A percentile compares a stretch with the other conserved stretches of the same genome.
Conservation (phyloP, 2,113 vertebrate genomes). For the Sclerurus mexicanus region DNA sequence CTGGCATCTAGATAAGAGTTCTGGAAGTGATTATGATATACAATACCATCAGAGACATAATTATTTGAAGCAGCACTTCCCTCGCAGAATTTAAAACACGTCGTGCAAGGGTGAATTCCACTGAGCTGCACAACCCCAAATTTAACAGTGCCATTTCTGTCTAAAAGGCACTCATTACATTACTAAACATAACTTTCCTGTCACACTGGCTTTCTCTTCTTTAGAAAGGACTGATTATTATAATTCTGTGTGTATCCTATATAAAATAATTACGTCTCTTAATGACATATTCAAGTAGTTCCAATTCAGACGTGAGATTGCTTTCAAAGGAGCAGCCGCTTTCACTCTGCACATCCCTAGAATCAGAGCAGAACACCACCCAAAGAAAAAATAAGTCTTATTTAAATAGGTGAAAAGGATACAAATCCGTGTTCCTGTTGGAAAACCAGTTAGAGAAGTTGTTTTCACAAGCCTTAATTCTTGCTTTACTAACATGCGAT, state of each 20-base stretch:
- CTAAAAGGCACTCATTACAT: not conserved
- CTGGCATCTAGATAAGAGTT: not conserved
- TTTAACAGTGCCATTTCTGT: not conserved
- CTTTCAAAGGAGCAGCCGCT: not conserved
- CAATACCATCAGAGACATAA: not conserved
- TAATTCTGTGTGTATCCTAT: not conserved
- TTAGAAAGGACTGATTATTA: not conserved
- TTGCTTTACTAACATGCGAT: not conserved
- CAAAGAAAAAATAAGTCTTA: not conserved
- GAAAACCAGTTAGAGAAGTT: not conserved
- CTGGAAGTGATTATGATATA: not conserved
- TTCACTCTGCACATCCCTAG: not conserved
- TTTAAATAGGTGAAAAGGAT: not conserved
- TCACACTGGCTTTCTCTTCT: not conserved
- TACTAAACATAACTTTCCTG: not conserved
- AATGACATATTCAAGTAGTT: not conserved
- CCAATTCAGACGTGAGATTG: not conserved
- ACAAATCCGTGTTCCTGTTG: not conserved
- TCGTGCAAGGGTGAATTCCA: not conserved
- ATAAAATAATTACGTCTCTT: slow-evolving; percentile 13
- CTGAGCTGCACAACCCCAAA: not conserved
- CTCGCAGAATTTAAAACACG: not conserved
- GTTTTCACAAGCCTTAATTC: not conserved
- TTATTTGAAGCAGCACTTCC: not conserved
- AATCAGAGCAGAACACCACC: not conserved